Percentiles rank a stretch among this genome's conserved stretches.
These are phyloP conservation scores for Frankliniella intonsa DNA, from an alignment of 2,888 invertebrate species.

Conservation along the genomic window DNA sequence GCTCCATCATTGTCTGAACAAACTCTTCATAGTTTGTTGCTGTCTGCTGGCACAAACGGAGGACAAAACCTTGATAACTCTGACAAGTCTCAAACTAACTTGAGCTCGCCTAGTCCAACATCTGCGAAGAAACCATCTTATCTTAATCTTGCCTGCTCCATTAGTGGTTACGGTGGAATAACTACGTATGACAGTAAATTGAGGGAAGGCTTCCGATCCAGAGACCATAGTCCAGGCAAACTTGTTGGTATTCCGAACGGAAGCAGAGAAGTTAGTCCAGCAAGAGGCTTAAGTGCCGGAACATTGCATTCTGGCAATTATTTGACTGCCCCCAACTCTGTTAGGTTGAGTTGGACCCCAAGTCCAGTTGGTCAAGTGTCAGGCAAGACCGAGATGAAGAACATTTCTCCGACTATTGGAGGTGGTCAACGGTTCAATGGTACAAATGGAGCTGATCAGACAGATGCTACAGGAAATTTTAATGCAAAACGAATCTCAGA, in stretches of 20 bases:
- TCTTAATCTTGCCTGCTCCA: constrained; percentile 80
- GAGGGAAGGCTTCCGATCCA: constrained; percentile 58
- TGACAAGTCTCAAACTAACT: not conserved
- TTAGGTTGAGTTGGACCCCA: not conserved
- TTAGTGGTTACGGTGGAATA: constrained; percentile 82
- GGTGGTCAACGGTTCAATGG: not conserved
- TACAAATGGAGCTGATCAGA: not conserved
- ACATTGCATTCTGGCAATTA: not conserved
- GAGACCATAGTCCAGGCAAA: constrained; percentile 35
- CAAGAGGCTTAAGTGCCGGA: constrained; percentile 33
- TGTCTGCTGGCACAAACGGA: not conserved
- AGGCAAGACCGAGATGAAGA: not conserved
- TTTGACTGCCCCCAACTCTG: not conserved
- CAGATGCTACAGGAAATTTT: not conserved
- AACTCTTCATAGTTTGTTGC: not conserved
- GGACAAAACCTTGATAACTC: not conserved
- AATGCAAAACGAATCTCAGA: constrained; percentile 10
- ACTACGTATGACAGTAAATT: constrained; percentile 81
- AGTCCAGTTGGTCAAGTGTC: not conserved
- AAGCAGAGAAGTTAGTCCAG: constrained; percentile 32
- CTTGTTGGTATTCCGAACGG: constrained; percentile 5
- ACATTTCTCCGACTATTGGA: not conserved
- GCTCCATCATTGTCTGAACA: not conserved
- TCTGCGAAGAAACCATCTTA: constrained; percentile 74
- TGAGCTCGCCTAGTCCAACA: not conserved